These are phyloP conservation scores for Echinarachnius parma DNA, from an alignment of 53 echinoderm and acorn worm species.

Conservation along the genomic window DNA sequence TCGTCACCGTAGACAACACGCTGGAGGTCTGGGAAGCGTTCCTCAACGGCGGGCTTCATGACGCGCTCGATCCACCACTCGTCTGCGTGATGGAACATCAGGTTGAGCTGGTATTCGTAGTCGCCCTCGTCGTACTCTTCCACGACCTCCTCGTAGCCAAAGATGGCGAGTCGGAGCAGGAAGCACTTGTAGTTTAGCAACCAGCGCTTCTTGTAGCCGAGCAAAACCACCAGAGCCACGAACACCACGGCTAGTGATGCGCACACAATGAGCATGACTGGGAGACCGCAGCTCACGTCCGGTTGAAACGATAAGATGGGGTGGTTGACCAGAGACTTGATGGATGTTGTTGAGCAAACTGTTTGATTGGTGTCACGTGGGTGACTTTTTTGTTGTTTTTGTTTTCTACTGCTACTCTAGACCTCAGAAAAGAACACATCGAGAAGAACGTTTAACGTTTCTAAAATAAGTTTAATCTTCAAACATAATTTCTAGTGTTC, in stretches of 20 bases:
- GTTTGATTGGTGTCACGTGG: too few species aligned
- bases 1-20: neutral
- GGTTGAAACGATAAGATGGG: conserved; percentile 1
- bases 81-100: conserved; percentile 4
- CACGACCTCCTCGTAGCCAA: neutral
- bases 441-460: too few species aligned
- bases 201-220: neutral
- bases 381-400: too few species aligned
- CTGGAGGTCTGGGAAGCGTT: conserved; percentile 1
- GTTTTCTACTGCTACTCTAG: too few species aligned
- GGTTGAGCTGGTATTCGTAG: conserved; percentile 16
- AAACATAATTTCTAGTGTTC: too few species aligned
- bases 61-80: conserved; percentile 2
- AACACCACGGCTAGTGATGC: neutral
- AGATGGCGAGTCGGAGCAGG: conserved; percentile 1
- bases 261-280: neutral
- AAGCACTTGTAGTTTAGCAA: conserved; percentile 5
- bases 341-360: neutral
- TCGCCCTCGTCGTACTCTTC: neutral
- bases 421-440: too few species aligned
- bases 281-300: neutral
- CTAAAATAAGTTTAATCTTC: too few species aligned
- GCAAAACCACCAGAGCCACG: neutral
- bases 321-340: neutral
- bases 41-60: conserved; percentile 13